phyloP scores from a whole-genome alignment of 2,113 vertebrate species.

The Campylorhamphus procurvoides region DNA sequence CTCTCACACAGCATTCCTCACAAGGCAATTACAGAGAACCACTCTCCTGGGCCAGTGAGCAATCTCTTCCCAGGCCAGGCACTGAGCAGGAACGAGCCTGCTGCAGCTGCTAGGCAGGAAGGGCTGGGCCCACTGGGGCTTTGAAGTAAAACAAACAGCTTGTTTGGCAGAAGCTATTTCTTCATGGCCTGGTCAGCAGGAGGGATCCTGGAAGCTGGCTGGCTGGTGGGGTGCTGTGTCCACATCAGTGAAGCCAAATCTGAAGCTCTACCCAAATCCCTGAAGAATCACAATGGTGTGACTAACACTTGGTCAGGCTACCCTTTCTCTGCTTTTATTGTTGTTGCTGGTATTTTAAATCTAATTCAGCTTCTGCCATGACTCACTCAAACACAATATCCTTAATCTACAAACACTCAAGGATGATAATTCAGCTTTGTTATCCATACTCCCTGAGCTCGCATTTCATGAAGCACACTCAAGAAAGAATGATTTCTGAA shows the following conservation, averaged over 20 bases:
- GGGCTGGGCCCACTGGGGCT: background rate
- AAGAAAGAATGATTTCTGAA: constrained; percentile 22
- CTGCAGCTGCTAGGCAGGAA: constrained; percentile 23
- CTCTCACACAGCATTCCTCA: background rate
- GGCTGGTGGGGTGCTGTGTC: background rate
- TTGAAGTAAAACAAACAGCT: constrained; percentile 32
- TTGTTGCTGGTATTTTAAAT: background rate
- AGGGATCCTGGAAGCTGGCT: background rate
- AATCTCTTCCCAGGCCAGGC: background rate
- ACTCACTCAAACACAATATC: background rate
- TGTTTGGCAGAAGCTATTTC: background rate
- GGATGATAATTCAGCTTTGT: constrained; percentile 23
- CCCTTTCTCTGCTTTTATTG: background rate
- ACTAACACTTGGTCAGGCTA: background rate
- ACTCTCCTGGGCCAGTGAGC: background rate
- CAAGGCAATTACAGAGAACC: background rate
- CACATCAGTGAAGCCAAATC: background rate
- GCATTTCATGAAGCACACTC: constrained; percentile 4
- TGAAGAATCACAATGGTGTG: background rate
- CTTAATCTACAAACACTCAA: constrained; percentile 17
- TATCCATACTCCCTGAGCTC: background rate
- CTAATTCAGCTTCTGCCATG: background rate
- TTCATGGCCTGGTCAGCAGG: background rate
- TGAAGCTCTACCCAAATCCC: background rate
- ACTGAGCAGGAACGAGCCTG: background rate